A percentile compares a stretch with the other conserved stretches of the same genome.
Evolutionary conservation across 2,888 invertebrate genomes (phyloP).

Genomic region (Scrobipalpa atriplicella): DNA sequence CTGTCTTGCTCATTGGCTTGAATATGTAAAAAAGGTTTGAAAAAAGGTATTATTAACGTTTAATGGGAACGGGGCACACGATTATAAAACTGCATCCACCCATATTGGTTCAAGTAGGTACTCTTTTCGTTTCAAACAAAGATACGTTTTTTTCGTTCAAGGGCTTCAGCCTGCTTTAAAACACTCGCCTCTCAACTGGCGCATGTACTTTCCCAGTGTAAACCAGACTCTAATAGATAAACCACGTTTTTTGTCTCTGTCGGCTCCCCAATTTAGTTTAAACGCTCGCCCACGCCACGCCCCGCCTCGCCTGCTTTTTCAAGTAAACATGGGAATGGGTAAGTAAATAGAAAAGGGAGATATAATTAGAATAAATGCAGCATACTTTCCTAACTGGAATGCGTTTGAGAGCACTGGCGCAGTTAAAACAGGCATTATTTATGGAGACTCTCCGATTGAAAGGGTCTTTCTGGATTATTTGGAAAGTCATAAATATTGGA

Average conservation of each 20-base stretch:
- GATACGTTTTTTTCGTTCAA: background rate
- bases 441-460: slow-evolving; percentile 32
- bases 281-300: slow-evolving; percentile 76
- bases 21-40: background rate
- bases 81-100: background rate
- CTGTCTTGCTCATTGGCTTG: background rate
- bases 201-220: slow-evolving; percentile 1
- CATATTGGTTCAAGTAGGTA: background rate
- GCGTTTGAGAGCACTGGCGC: slow-evolving; percentile 23
- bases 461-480: background rate
- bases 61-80: too few relatives aligned
- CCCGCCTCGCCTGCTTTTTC: slow-evolving; percentile 75
- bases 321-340: slow-evolving; percentile 77
- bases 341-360: slow-evolving; percentile 75
- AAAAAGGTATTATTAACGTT: too few relatives aligned
- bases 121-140: background rate
- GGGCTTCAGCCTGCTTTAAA: background rate
- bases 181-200: background rate
- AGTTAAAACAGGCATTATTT: slow-evolving; percentile 30
- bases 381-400: slow-evolving; percentile 53
- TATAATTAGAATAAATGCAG: slow-evolving; percentile 79
- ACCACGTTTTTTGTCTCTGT: slow-evolving; percentile 68
- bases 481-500: background rate
- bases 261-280: slow-evolving; percentile 76
- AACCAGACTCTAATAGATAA: slow-evolving; percentile 45